Base-by-base conservation (phyloP, 1,140 invertebrate genomes). In the Magallana angulata region DNA sequence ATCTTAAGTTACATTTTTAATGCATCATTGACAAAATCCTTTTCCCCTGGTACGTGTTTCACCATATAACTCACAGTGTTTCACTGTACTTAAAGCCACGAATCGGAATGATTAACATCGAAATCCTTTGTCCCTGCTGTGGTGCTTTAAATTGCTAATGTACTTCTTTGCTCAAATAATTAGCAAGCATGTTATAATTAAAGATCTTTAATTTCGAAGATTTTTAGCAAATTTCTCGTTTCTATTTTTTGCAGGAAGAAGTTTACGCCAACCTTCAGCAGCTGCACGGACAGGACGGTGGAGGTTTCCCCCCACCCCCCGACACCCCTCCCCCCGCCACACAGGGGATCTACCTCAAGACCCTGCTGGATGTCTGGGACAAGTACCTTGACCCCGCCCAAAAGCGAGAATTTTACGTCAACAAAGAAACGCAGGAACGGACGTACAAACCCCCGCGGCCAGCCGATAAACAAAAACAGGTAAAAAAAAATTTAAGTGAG, bases 371-470 rank as follows among this genome's bases (percentile, higher is more conserved):
- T 18, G 90, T 91, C 7, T 93, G 92, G 92, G 89, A 93, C 76
- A 88, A 90, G 12, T 93, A 91, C 64, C 87, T 89, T 12, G 91
- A 93, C 30, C 86, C 85, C 9, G 86, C 85, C 12, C 85, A 83
- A 30, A 89, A 89, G 24, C 85, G 92, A 71, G 62, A 81, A 1
- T 93, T 89, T 76, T 93, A 91, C 80, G 85, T 91, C 30, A 91
- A 92, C 80, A 85, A 84, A 57, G 92, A 91, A 57, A 92, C 92
- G 1, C 81, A 89, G 11, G 92, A 93, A 81, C 80, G 87, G 48
- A 89, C 89, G 1, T 93, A 89, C 88, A 93, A 93, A 86, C 92
- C 92, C 16, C 92, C 92, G 14, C 56, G 88, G 24, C 86, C 87
- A 57, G 85, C 85, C 76, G 90, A 83, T 87, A 92, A 87, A 87